phyloP scores from a whole-genome alignment of 2,797 vertebrate genomes.

The Melanotaenia trifasciata region DNA sequence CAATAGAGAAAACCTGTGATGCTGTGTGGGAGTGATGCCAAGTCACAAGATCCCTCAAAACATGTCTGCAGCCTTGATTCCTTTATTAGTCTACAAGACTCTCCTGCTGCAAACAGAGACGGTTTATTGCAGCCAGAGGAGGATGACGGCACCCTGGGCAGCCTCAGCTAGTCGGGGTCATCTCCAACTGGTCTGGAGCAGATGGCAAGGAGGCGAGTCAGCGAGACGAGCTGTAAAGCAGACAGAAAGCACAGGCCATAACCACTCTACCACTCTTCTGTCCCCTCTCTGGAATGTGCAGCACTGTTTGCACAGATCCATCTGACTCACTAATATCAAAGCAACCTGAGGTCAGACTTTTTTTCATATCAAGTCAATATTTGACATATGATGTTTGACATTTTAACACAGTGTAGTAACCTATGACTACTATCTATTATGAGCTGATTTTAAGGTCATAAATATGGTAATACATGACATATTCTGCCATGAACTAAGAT shows the following conservation, averaged over 20 bases:
- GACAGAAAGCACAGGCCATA: slow-evolving; percentile 26
- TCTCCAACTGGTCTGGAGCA: slow-evolving; percentile 55
- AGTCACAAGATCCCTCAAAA: neutral
- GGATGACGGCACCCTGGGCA: slow-evolving; percentile 20
- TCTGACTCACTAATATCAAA: slow-evolving; percentile 2
- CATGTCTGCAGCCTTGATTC: slow-evolving; percentile 3
- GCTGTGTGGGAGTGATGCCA: slow-evolving; percentile 6
- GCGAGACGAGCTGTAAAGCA: slow-evolving; percentile 15
- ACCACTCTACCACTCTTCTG: slow-evolving; percentile 7
- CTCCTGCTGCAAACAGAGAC: neutral
- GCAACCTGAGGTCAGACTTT: neutral
- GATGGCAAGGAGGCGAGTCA: slow-evolving; percentile 19
- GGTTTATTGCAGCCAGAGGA: slow-evolving; percentile 1
- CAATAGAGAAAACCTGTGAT: slow-evolving; percentile 4
- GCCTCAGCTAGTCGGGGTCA: slow-evolving; percentile 45
- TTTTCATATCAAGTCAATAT: neutral
- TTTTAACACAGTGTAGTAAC: neutral
- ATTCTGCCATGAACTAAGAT: neutral
- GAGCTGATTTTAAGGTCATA: neutral
- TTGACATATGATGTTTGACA: neutral
- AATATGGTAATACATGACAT: neutral
- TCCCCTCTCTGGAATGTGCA: slow-evolving; percentile 22
- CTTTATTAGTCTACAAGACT: neutral
- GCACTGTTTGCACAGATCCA: slow-evolving; percentile 11
- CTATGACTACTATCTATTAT: neutral